Evolutionary conservation across 2,888 invertebrate genomes (phyloP), one percentile per base, ranked within the genome.

Genomic region (Yponomeuta malinellus): DNA sequence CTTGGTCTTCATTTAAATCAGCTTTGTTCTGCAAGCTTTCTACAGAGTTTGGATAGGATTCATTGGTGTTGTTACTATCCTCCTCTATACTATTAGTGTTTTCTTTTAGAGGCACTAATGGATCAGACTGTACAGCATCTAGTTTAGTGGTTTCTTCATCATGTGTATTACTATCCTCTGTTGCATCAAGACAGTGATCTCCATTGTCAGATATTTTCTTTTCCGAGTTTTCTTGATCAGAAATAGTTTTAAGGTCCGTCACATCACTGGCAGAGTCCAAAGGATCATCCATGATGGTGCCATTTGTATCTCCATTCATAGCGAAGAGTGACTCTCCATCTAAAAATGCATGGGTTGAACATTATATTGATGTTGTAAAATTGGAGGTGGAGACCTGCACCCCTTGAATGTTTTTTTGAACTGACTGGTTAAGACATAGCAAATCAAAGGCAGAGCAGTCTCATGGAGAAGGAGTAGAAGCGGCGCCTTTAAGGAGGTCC

Each of bases 241-340:
- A 15, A 15, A 59, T 59, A 59, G 52, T 59, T 59, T 15, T 59
- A 12, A 2, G 12, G 3, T 12, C 52, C 15, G 3, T 1, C 52
- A 15, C 15, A 15, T 59, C 75, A 71, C 72, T 75, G 63, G 79
- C 74, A 48, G 73, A 72, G 73, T 83, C 84, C 78, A 79, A 81
- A 70, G 82, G 79, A 75, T 88, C 87, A 74, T 87, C 88, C 86
- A 89, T 87, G 74, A 89, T 87, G 74, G 78, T 83, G 72, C 87
- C 86, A 83, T 86, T 86, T 76, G 84, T 78, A 81, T 82, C 86
- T 76, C 85, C 87, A 86, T 89, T 89, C 89, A 89, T 89, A 74
- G 77, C 88, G 80, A 78, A 74, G 73, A 81, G 75, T 81, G 83
- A 83, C 79, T 81, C 83, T 81, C 84, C 87, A 87, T 87, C 81